Evolutionary conservation across 2,888 invertebrate genomes (phyloP).

Genomic region (Oscheius sp.): DNA sequence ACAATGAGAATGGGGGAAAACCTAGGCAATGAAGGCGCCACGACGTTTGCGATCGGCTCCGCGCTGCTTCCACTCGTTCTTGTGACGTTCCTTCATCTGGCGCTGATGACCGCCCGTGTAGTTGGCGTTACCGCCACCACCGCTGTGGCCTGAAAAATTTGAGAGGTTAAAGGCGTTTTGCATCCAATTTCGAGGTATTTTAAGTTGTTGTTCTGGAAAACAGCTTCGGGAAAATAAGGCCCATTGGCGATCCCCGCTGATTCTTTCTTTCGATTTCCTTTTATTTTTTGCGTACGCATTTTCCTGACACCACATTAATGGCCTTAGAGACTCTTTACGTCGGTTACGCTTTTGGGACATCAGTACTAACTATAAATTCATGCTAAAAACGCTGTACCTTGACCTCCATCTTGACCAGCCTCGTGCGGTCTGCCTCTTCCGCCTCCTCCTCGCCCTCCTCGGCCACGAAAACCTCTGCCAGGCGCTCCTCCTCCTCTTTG

Average conservation of each 20-base stretch:
- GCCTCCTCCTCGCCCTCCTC: constrained; percentile 35
- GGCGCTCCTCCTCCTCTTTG: not conserved
- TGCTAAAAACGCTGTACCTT: not conserved
- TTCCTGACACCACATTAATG: too few species aligned
- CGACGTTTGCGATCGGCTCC: constrained; percentile 58
- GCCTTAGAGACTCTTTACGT: too few species aligned
- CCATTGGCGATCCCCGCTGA: too few species aligned
- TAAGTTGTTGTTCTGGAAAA: too few species aligned
- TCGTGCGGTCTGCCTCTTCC: constrained; percentile 23
- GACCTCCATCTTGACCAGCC: not conserved
- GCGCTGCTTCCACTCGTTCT: constrained; percentile 55
- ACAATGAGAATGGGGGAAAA: too few species aligned
- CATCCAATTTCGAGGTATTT: too few species aligned
- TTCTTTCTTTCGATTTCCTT: too few species aligned
- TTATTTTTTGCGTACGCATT: too few species aligned
- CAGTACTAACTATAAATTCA: not conserved
- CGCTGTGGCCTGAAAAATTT: not conserved
- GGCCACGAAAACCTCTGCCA: not conserved
- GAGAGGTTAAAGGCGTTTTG: too few species aligned
- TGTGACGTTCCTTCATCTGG: constrained; percentile 59
- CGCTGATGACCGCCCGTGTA: constrained; percentile 61
- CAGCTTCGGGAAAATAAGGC: too few species aligned
- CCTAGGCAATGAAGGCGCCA: not conserved
- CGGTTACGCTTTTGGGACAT: too few species aligned
- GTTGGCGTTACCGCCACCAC: not conserved